Base-by-base conservation (phyloP, 1,140 invertebrate genomes). In the Macrosteles quadrilineatus region DNA sequence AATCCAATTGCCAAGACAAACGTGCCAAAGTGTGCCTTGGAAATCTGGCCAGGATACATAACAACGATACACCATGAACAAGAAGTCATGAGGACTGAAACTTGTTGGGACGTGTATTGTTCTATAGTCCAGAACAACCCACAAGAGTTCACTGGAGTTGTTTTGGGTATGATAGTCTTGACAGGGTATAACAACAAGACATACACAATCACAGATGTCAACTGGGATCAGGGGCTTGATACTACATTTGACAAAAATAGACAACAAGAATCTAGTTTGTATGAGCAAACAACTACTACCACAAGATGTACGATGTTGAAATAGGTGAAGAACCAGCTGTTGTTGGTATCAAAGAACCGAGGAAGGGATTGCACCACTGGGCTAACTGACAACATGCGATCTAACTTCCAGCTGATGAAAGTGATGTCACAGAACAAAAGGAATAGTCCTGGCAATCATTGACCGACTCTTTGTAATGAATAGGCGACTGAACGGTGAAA, bases 171-270 rank as follows among this genome's bases (percentile, higher is more conserved):
- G 6, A 32, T 90, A 63, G 93, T 98, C 0, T 78, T 98, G 19
- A 98, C 96, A 0, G 85, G 90, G 64, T 93, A 93, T 76, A 93
- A 92, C 72, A 91, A 92, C 68, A 29, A 29, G 1, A 91, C 88
- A 0, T 93, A 92, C 72, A 80, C 84, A 23, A 82, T 98, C 19
- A 90, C 95, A 79, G 94, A 96, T 74, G 89, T 98, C 47, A 85
- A 89, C 64, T 96, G 90, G 80, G 79, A 85, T 3, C 81, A 85
- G 69, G 88, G 77, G 31, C 94, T 95, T 0, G 75, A 64, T 4
- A 84, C 84, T 0, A 89, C 85, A 0, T 97, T 98, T 79, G 77
- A 84, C 43, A 84, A 83, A 32, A 71, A 85, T 73, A 85, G 86
- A 0, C 76, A 83, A 0, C 62, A 83, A 47, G 86, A n/a, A n/a